Percentiles rank a stretch among this genome's conserved stretches.
Conservation (phyloP, 2,113 vertebrate genomes). For the Phrynosoma blainvillii region DNA sequence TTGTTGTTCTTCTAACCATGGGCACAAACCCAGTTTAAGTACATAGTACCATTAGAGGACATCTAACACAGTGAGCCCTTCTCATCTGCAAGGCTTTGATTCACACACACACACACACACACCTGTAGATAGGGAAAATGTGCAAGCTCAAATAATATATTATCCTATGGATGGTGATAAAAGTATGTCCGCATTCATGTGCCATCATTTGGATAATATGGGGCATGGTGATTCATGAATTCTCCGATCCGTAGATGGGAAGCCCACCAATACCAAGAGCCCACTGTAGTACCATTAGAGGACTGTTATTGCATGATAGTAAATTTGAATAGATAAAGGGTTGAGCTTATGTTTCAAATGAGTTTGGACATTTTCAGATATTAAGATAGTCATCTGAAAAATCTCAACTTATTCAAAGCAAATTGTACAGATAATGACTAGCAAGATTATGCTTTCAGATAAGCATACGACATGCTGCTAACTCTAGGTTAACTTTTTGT, state of each 20-base stretch:
- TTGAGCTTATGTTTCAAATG: constrained; percentile 38
- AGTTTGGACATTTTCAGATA: constrained; percentile 9
- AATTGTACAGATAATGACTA: not conserved
- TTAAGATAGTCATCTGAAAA: constrained; percentile 28
- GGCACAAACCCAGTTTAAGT: not conserved
- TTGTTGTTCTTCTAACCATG: not conserved
- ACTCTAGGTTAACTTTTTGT: constrained; percentile 25
- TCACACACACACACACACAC: too few species aligned
- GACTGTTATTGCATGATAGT: not conserved
- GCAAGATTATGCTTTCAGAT: constrained; percentile 33
- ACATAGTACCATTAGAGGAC: not conserved
- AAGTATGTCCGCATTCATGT: too few species aligned
- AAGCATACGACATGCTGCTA: constrained; percentile 23
- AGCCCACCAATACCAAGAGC: too few species aligned
- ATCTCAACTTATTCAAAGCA: constrained; percentile 31
- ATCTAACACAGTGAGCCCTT: too few species aligned
- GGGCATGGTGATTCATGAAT: too few species aligned
- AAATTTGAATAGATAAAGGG: constrained; percentile 21
- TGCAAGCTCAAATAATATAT: too few species aligned
- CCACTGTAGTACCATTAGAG: too few species aligned
- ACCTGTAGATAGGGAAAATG: too few species aligned
- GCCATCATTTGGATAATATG: too few species aligned
- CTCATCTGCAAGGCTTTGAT: too few species aligned
- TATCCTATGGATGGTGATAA: too few species aligned
- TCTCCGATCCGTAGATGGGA: too few species aligned